phyloP scores from a whole-genome alignment of 1,140 invertebrate species.

The Drosophila erecta region DNA sequence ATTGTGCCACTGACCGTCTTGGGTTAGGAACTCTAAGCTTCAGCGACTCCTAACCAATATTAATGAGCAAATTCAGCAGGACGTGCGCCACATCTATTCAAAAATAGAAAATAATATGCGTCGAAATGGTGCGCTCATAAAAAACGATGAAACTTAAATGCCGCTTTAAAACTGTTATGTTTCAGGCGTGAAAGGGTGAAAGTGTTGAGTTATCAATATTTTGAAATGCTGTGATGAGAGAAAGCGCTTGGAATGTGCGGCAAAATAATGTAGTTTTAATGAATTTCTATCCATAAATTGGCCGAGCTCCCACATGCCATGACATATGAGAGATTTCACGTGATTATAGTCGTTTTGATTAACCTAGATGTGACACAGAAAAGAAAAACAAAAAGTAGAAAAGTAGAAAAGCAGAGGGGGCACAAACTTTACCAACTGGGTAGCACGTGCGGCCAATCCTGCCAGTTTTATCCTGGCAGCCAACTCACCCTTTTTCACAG shows the following conservation, averaged over 20 bases:
- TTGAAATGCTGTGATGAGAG: neutral
- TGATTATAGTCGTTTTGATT: slow-evolving; percentile 67
- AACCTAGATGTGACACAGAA: slow-evolving; percentile 12
- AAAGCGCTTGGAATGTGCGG: neutral
- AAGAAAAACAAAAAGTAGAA: slow-evolving; percentile 19
- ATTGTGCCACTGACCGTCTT: slow-evolving; percentile 59
- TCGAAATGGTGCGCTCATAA: slow-evolving; percentile 32
- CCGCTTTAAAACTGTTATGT: neutral
- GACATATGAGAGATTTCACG: slow-evolving; percentile 55
- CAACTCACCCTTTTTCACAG: slow-evolving; percentile 15
- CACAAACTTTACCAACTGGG: slow-evolving; percentile 56
- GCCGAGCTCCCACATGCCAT: neutral
- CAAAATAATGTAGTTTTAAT: neutral
- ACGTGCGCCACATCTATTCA: slow-evolving; percentile 58
- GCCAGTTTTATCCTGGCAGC: neutral
- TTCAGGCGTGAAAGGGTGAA: neutral
- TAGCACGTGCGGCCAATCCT: slow-evolving; percentile 58
- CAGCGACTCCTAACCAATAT: slow-evolving; percentile 67
- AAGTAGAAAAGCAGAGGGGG: neutral
- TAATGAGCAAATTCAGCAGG: slow-evolving; percentile 61
- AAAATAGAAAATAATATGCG: slow-evolving; percentile 70
- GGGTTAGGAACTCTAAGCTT: slow-evolving; percentile 8
- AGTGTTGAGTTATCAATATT: too few species aligned
- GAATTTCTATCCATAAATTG: neutral
- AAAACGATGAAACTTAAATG: slow-evolving; percentile 26